These are phyloP conservation scores for Elgaria multicarinata DNA, from an alignment of 2,113 vertebrate genomes.

Conservation along the genomic window DNA sequence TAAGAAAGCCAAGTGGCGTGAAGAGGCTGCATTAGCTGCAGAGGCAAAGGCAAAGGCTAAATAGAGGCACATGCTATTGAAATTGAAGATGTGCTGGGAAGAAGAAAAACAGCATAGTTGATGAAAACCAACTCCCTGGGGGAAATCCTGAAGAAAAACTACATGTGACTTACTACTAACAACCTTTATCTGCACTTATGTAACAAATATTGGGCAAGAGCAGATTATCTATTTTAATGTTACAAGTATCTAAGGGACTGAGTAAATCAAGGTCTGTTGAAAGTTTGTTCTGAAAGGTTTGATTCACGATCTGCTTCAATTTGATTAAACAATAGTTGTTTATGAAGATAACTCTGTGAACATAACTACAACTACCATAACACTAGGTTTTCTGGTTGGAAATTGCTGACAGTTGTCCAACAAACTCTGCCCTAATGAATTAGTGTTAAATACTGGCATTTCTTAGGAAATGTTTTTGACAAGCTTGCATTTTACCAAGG, in stretches of 20 bases:
- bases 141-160: not conserved
- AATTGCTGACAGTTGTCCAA: not conserved
- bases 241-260: not conserved
- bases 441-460: not conserved
- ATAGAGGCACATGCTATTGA: not conserved
- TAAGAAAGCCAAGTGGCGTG: conserved; percentile 80
- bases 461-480: too few species aligned
- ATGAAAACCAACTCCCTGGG: not conserved
- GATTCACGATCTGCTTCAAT: not conserved
- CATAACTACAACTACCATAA: not conserved
- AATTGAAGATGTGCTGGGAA: rapidly evolving
- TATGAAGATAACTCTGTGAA: not conserved
- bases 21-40: conserved; percentile 62
- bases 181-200: not conserved
- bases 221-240: not conserved
- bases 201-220: not conserved
- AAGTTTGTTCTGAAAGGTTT: not conserved
- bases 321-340: not conserved
- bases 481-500: not conserved
- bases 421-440: not conserved
- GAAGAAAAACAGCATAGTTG: not conserved
- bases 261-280: not conserved
- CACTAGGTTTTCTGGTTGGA: not conserved
- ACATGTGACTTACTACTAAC: not conserved
- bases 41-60: conserved; percentile 69